Conservation (phyloP, 2,113 vertebrate genomes). For the Herpailurus yagouaroundi region DNA sequence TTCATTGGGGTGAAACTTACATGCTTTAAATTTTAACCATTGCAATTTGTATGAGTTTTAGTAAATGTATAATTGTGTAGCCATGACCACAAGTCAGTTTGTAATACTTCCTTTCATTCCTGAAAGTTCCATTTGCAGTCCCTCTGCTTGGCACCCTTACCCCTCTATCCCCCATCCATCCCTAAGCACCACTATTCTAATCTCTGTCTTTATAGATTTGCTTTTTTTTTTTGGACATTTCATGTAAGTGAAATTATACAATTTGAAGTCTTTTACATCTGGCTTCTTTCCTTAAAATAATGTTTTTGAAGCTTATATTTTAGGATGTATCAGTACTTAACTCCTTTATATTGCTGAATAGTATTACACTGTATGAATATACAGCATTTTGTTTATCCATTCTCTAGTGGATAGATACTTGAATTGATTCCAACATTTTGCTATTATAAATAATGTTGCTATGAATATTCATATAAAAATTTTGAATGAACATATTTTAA, state of each 20-base stretch:
- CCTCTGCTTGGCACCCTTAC: background rate
- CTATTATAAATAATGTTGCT: background rate
- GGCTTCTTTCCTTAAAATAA: background rate
- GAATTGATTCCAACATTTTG: background rate
- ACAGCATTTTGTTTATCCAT: background rate
- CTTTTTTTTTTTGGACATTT: background rate
- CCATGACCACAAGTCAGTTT: background rate
- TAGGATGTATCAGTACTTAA: background rate
- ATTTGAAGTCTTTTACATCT: background rate
- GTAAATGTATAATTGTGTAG: background rate
- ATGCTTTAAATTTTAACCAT: background rate
- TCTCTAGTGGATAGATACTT: background rate
- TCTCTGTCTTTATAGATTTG: background rate
- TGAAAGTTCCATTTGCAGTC: background rate
- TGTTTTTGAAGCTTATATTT: background rate
- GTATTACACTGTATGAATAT: background rate
- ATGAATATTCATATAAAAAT: background rate
- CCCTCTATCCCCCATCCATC: fast-evolving
- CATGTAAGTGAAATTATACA: background rate
- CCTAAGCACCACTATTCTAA: background rate
- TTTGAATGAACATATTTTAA: background rate
- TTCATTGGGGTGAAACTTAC: background rate
- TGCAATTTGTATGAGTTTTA: background rate
- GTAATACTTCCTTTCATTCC: background rate
- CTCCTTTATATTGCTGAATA: background rate